A percentile compares a stretch with the other conserved stretches of the same genome.
phyloP scores from a whole-genome alignment of 2,888 invertebrate species.

The Odontothrips loti region DNA sequence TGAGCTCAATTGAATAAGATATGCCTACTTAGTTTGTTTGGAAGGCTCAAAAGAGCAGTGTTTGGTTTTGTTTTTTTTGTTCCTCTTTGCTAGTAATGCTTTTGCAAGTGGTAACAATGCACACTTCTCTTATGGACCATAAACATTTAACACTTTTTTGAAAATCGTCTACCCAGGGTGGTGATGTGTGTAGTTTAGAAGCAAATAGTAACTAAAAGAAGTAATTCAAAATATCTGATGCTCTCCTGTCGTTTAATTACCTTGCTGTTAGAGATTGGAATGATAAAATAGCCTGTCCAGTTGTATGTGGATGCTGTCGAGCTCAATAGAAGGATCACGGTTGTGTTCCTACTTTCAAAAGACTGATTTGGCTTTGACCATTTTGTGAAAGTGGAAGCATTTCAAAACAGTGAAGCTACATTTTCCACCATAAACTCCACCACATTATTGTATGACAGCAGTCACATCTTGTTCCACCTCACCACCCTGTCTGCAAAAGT shows the following conservation, averaged over 20 bases:
- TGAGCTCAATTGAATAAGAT: background rate
- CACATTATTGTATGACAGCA: no score
- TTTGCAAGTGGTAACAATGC: background rate
- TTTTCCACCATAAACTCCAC: no score
- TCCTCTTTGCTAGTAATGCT: background rate
- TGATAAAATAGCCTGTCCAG: background rate
- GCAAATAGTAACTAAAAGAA: background rate
- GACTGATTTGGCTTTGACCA: background rate
- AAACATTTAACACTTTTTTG: background rate
- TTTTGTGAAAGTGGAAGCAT: no score
- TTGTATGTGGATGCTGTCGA: background rate
- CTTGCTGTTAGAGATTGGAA: background rate
- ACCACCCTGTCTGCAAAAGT: no score
- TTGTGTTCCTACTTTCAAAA: background rate
- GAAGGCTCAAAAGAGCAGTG: background rate
- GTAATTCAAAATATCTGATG: background rate
- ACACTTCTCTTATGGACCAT: background rate
- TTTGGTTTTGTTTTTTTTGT: no score
- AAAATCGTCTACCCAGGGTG: background rate
- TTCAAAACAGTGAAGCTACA: no score
- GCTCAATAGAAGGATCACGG: background rate
- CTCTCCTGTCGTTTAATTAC: background rate
- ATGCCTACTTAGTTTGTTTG: background rate
- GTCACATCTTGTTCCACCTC: no score
- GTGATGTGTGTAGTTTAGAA: background rate